Evolutionary conservation across 2,888 invertebrate genomes (phyloP).

Genomic region (Cataglyphis altisquamis): DNA sequence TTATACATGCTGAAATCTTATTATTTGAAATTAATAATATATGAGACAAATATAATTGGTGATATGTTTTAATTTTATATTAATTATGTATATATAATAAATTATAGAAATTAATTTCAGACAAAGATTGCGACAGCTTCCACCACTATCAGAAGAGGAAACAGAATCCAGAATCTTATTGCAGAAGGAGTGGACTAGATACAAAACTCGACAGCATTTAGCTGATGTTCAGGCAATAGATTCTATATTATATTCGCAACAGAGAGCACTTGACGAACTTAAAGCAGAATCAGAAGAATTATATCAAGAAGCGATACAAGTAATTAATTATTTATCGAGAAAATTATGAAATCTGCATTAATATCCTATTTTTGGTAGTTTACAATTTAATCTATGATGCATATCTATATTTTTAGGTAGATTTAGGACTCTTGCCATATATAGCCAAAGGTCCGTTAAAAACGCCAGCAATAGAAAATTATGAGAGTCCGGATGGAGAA

Average conservation of each 20-base stretch:
- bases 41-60: not conserved
- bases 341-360: not conserved
- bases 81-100: not conserved
- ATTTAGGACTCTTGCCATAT: slow-evolving; percentile 91
- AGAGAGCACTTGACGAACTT: slow-evolving; percentile 93
- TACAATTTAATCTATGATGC: slow-evolving; percentile 32
- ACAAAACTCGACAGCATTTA: slow-evolving; percentile 89
- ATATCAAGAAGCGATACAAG: slow-evolving; percentile 95
- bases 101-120: slow-evolving; percentile 82
- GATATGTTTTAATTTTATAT: not conserved
- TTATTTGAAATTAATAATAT: slow-evolving; percentile 8
- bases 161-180: slow-evolving; percentile 89
- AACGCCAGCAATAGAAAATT: slow-evolving; percentile 94
- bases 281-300: slow-evolving; percentile 94
- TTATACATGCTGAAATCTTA: not conserved
- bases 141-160: slow-evolving; percentile 87
- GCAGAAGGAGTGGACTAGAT: slow-evolving; percentile 92
- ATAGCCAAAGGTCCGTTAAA: slow-evolving; percentile 91
- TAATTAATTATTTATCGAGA: slow-evolving; percentile 79
- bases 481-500: slow-evolving; percentile 95
- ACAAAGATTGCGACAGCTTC: slow-evolving; percentile 87
- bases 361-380: not conserved
- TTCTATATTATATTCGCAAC: slow-evolving; percentile 90
- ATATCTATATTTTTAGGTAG: slow-evolving; percentile 88
- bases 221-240: slow-evolving; percentile 91